phyloP scores from a whole-genome alignment of 2,888 invertebrate genomes.

The Diploptera punctata region DNA sequence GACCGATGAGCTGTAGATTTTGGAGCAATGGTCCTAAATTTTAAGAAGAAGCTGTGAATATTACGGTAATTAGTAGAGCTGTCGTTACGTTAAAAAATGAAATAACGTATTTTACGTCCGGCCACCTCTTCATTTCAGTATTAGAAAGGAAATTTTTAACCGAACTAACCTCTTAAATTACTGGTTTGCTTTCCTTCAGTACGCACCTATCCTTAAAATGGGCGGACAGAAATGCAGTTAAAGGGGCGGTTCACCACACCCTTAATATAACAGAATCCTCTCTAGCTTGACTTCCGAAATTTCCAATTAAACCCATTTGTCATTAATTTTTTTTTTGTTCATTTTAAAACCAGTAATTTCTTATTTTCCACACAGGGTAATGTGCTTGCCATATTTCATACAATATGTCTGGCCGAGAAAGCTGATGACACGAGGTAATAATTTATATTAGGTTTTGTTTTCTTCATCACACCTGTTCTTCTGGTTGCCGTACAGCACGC shows the following conservation, averaged over 20 bases:
- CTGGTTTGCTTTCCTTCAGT: neutral
- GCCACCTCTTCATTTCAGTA: too few species aligned
- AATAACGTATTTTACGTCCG: too few species aligned
- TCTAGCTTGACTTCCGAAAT: constrained; percentile 5
- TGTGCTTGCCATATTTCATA: neutral
- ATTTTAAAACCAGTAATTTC: neutral
- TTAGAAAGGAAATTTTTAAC: too few species aligned
- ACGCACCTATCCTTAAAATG: constrained; percentile 1
- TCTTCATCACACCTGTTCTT: neutral
- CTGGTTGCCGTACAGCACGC: neutral
- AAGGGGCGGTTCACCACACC: constrained; percentile 13
- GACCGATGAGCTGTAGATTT: too few species aligned
- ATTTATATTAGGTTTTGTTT: constrained; percentile 1
- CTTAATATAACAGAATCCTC: constrained; percentile 12
- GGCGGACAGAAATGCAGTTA: constrained; percentile 1
- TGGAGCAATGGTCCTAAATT: too few species aligned
- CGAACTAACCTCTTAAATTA: constrained; percentile 10
- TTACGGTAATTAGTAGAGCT: too few species aligned
- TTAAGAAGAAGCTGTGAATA: too few species aligned
- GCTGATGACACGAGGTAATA: neutral
- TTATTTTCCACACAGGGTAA: neutral
- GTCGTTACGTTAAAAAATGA: too few species aligned
- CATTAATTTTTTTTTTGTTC: neutral
- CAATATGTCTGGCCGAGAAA: neutral
- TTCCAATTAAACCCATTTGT: constrained; percentile 16